Evolutionary conservation across 2,113 vertebrate species (phyloP), one percentile per base, ranked within the genome.

Genomic region (Syngnathus typhle): DNA sequence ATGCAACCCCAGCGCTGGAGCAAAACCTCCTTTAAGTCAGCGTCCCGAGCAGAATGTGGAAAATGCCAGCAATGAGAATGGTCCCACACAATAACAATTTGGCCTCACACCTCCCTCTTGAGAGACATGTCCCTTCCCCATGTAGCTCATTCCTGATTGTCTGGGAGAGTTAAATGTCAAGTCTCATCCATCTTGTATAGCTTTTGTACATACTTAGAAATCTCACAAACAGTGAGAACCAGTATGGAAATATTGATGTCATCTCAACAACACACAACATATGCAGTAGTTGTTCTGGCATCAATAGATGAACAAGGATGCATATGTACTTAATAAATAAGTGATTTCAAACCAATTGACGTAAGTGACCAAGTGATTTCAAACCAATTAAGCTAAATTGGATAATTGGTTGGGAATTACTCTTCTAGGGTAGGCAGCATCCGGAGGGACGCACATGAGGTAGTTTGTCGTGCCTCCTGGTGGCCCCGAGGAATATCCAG

Each of bases 1-100:
- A 87, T 92, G 78, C 86, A 76, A 83, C 84, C 85, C 70, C 87
- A 69, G 77, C 56, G 67, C 6, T 5, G 64, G 68, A 82, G 36
- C 0, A 63, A 63, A 75, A 79, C 81, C 70, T 74, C 75, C 83
- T 64, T 71, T 44, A 79, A 68, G 75, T 76, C 65, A 9, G 59
- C 47, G 70, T 76, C 74, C 76, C 65, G 46, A 65, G 46, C 75
- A 83, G 80, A 89, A 86, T 82, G 86, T 73, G 23, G 79, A 86
- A 81, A 74, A 83, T 81, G 72, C 74, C 76, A 84, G 70, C 75
- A 72, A 78, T 71, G 71, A 86, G 75, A 80, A 78, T 62, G 68
- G 55, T 80, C 65, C 68, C 63, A 83, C 75, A 76, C 71, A 80
- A 82, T 77, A 76, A 44, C 66, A 67, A 66, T 62, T 78, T 72